Evolutionary conservation across 2,113 vertebrate genomes (phyloP).

Genomic region (Rissa tridactyla): DNA sequence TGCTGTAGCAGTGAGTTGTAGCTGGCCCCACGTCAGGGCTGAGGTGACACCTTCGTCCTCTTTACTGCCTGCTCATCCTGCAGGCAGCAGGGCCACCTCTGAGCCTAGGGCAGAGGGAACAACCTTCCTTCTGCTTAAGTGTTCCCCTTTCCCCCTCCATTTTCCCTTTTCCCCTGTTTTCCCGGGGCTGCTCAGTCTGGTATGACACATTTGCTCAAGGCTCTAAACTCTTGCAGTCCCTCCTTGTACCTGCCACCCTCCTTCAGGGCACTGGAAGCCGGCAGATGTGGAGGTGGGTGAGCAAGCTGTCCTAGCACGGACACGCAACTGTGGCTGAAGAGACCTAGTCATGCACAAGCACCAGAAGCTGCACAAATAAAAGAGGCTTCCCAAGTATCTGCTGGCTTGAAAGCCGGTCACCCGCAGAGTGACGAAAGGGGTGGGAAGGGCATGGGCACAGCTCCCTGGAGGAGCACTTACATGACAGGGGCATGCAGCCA

Average conservation of each 20-base stretch:
- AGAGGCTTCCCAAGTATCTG: neutral
- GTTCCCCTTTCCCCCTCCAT: accelerated
- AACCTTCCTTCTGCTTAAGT: neutral
- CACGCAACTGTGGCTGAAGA: accelerated
- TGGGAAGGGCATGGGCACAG: neutral
- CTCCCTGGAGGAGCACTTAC: neutral
- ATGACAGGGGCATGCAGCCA: accelerated
- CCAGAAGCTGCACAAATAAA: neutral
- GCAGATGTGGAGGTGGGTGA: accelerated
- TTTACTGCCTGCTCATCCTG: neutral
- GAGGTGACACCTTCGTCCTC: neutral
- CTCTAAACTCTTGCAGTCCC: accelerated
- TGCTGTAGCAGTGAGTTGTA: neutral
- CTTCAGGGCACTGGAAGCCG: neutral
- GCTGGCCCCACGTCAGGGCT: neutral
- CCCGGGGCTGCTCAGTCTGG: accelerated
- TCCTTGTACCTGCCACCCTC: neutral
- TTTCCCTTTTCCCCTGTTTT: neutral
- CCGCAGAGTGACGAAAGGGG: neutral
- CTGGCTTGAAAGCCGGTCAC: neutral
- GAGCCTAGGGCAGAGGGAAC: neutral
- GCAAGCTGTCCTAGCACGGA: neutral
- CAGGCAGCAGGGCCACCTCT: neutral
- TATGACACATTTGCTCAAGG: neutral
- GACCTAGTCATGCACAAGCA: neutral